A percentile compares a stretch with the other conserved stretches of the same genome.
phyloP scores from a whole-genome alignment of 2,888 invertebrate genomes.

The Ennomos quercinarius region DNA sequence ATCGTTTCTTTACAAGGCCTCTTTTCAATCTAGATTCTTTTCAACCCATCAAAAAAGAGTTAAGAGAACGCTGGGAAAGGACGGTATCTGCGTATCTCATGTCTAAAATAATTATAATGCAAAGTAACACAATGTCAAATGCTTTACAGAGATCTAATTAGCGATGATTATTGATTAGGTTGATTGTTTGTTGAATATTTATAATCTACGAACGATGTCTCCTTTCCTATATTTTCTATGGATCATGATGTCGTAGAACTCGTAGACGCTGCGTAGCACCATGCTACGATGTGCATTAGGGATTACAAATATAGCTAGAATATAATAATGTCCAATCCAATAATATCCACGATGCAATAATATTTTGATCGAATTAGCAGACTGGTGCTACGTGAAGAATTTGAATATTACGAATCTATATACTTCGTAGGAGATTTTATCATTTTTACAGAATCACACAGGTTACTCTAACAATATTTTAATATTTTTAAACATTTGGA shows the following conservation, averaged over 20 bases:
- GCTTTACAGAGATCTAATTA: conserved; percentile 8
- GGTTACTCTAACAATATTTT: too few species aligned
- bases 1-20: conserved; percentile 40
- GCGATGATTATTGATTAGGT: background rate
- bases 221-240: background rate
- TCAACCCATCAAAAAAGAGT: conserved; percentile 33
- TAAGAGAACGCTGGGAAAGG: conserved; percentile 24
- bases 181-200: background rate
- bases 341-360: too few species aligned
- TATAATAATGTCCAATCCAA: too few species aligned
- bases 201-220: too few species aligned
- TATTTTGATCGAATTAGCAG: too few species aligned
- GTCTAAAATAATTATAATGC: conserved; percentile 22
- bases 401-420: too few species aligned
- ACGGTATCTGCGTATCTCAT: conserved; percentile 14
- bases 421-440: too few species aligned
- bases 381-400: too few species aligned
- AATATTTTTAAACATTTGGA: too few species aligned
- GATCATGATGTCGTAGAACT: conserved; percentile 7
- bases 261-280: conserved; percentile 19
- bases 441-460: too few species aligned
- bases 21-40: conserved; percentile 43
- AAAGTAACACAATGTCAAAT: conserved; percentile 11
- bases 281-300: background rate
- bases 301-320: too few species aligned